Base-by-base conservation (phyloP, 2,797 vertebrate species). In the Okamejei kenojei region DNA sequence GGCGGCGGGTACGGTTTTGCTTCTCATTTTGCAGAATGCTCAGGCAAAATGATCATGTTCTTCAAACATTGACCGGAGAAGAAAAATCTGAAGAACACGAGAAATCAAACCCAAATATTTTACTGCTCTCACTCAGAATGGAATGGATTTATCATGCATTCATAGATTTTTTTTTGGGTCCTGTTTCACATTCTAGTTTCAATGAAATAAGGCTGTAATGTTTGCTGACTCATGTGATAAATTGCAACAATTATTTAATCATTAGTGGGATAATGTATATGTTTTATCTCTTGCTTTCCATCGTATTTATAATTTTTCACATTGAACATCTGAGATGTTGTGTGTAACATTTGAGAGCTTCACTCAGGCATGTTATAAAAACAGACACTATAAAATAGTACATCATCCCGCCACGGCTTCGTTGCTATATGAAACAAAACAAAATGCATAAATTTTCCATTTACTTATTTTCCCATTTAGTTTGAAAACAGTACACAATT, bases 161-260 rank as follows among this genome's bases (percentile, higher is more conserved):
- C n/a, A 23, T 68, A 17, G 61, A 65, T 88, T 88, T 35, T 63
- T 38, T 38, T 61, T 8, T 15, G 2, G 45, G 45, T 45, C 35
- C 90, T 29, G 45, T 45, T 92, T 92, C 71, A 15, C 71, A 45
- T 92, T 76, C 71, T 74, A 54, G 90, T 54, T 92, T 76, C 29
- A 92, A 92, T 92, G 90, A 38, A 91, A 38, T 74, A 71, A 74
- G 88, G 68, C 61, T 71, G 21, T 71, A 91, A 91, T 21, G 17
- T 92, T 74, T 76, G 90, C 71, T 92, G 90, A 76, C 45, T 76
- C 15, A 26, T 92, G 90, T 92, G 71, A 92, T 74, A 76, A 92
- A 92, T 92, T 92, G 71, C 90, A 92, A 92, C 90, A 92, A 92
- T 92, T 76, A 92, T 92, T 92, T 92, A 92, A 92, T 92, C 90